Evolutionary conservation across 2,113 vertebrate species (phyloP).

Genomic region (Acrocephalus kingi): DNA sequence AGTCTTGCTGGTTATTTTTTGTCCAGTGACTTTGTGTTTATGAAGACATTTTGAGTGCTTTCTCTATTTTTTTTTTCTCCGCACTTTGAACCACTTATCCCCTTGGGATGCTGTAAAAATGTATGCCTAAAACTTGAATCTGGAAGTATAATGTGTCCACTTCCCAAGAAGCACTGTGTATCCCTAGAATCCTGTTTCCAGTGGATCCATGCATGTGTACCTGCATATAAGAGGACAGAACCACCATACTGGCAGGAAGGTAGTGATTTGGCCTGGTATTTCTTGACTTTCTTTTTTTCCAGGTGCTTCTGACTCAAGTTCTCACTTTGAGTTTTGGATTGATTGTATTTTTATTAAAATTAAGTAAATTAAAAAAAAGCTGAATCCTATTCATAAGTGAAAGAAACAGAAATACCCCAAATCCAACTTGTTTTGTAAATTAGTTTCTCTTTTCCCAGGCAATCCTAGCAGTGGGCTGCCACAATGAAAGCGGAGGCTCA

Average conservation of each 20-base stretch:
- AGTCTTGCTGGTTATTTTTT: no score
- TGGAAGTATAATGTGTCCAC: not conserved
- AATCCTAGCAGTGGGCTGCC: not conserved
- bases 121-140: not conserved
- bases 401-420: not conserved
- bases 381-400: not conserved
- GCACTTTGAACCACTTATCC: not conserved
- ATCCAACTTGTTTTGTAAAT: not conserved
- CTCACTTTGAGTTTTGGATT: not conserved
- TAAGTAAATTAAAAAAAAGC: not conserved
- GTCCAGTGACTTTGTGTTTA: not conserved
- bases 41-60: not conserved
- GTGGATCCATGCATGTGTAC: rapidly evolving
- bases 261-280: not conserved
- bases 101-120: not conserved
- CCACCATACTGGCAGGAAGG: not conserved
- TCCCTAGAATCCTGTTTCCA: not conserved
- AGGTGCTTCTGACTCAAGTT: not conserved
- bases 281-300: not conserved
- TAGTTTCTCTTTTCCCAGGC: not conserved
- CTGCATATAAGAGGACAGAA: not conserved
- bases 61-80: no score
- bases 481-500: not conserved
- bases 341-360: not conserved
- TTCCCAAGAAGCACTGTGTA: not conserved